phyloP scores from a whole-genome alignment of 2,113 vertebrate species.

The Osmerus mordax region DNA sequence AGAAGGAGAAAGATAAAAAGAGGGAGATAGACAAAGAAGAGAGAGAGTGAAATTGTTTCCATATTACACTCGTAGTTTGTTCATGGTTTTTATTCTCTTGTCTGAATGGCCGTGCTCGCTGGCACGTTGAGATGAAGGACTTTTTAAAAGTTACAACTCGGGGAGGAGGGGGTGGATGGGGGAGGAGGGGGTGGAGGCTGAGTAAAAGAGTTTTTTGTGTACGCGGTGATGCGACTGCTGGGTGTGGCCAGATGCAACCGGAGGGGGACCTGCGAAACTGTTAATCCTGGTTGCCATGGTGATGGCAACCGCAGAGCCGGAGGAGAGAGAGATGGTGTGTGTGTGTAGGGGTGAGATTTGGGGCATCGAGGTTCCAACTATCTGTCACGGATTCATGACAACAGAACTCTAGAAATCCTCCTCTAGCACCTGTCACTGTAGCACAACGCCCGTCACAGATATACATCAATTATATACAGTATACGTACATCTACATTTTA shows the following conservation, averaged over 20 bases:
- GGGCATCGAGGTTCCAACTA: not conserved
- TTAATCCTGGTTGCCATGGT: constrained; percentile 26
- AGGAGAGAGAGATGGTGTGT: constrained; percentile 1
- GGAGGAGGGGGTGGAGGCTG: not conserved
- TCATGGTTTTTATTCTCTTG: too few species aligned
- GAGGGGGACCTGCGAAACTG: constrained; percentile 4
- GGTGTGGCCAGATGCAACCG: not conserved
- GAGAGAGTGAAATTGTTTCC: constrained; percentile 2
- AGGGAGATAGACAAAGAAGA: not conserved
- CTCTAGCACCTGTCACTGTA: constrained; percentile 9
- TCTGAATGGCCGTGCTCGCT: too few species aligned
- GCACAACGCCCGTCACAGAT: constrained; percentile 14
- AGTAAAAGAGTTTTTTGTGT: too few species aligned
- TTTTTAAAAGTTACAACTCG: too few species aligned
- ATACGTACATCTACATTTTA: too few species aligned
- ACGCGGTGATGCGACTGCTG: too few species aligned
- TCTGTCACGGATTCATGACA: constrained; percentile 11
- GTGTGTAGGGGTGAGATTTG: not conserved
- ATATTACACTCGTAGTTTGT: too few species aligned
- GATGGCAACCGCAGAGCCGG: constrained; percentile 12
- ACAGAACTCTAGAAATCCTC: constrained; percentile 31
- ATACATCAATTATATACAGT: not conserved
- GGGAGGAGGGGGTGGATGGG: not conserved
- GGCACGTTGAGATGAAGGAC: too few species aligned
- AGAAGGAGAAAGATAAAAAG: not conserved